Evolutionary conservation across 2,888 invertebrate genomes (phyloP), one percentile per base, ranked within the genome.

Genomic region (Drosophila subsilvestris): DNA sequence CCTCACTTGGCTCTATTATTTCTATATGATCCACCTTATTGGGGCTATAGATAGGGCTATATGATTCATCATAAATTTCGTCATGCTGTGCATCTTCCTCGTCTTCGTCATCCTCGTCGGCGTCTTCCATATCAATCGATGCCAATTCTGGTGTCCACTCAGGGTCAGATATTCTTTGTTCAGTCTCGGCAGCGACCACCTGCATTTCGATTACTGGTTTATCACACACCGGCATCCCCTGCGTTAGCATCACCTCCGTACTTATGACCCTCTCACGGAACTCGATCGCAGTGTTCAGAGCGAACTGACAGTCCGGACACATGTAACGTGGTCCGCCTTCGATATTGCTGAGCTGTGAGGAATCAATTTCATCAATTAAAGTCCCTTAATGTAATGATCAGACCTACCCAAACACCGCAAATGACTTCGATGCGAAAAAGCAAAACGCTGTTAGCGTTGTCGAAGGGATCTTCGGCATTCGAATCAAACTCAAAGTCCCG

Each of bases 381-480:
- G n/a, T n/a, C n/a, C n/a, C n/a, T n/a, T n/a, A n/a, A n/a, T n/a
- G n/a, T n/a, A 14, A n/a, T 22, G 10, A 0, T 20, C 2, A 2
- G 2, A 63, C 69, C 18, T 9, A 84, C 85, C 87, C 84, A 80
- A 27, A 80, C 78, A 1, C 87, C 87, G 14, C 87, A 84, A 6
- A 81, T 84, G 10, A 87, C 80, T 78, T 87, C 80, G 9, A 81
- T 87, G 44, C 87, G 80, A 48, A 63, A 78, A 0, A 81, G 49
- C 63, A 85, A 61, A 0, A 81, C 79, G 2, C 63, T 79, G 43
- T 87, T 87, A 5, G 63, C 32, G 2, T 71, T 59, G 7, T 78
- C 59, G 14, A 57, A 42, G 0, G 86, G 66, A 63, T 80, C 74
- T 43, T 81, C 81, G 5, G 62, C 51, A 7, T 27, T 56, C 2